These are phyloP conservation scores for Sebastes fasciatus DNA, from an alignment of 2,113 vertebrate species.

Conservation along the genomic window DNA sequence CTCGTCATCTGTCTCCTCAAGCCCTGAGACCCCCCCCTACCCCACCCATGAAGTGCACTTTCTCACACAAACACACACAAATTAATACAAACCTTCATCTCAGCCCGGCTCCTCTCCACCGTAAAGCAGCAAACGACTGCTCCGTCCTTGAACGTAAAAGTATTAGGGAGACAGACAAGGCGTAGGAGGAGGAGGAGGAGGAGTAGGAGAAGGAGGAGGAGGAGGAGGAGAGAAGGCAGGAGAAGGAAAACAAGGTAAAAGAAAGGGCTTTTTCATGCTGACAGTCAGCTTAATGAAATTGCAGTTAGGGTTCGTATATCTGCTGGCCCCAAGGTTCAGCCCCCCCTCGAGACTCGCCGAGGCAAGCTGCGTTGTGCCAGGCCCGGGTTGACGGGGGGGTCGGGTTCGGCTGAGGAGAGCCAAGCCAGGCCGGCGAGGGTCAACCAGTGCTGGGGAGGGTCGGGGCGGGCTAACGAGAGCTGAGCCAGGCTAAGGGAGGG, in stretches of 20 bases:
- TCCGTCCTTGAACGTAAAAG: conserved; percentile 74
- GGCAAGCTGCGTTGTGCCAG: neutral
- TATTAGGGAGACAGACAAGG: conserved; percentile 56
- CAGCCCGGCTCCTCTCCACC: conserved; percentile 40
- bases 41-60: conserved; percentile 33
- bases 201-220: conserved; percentile 24
- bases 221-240: conserved; percentile 7
- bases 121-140: conserved; percentile 59
- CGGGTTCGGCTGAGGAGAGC: conserved; percentile 29
- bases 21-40: neutral
- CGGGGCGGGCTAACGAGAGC: conserved; percentile 17
- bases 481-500: conserved; percentile 14
- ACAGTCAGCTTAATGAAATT: conserved; percentile 76
- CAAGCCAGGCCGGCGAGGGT: neutral
- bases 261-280: conserved; percentile 71
- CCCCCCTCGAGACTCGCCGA: neutral
- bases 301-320: conserved; percentile 72
- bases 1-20: conserved; percentile 50
- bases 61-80: conserved; percentile 7
- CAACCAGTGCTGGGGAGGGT: conserved; percentile 18
- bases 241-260: conserved; percentile 65
- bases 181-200: conserved; percentile 33
- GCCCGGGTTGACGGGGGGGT: neutral
- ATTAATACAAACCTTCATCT: conserved; percentile 55
- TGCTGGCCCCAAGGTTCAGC: conserved; percentile 49